Conservation (phyloP, 2,113 vertebrate species). For the Xerus inauris region DNA sequence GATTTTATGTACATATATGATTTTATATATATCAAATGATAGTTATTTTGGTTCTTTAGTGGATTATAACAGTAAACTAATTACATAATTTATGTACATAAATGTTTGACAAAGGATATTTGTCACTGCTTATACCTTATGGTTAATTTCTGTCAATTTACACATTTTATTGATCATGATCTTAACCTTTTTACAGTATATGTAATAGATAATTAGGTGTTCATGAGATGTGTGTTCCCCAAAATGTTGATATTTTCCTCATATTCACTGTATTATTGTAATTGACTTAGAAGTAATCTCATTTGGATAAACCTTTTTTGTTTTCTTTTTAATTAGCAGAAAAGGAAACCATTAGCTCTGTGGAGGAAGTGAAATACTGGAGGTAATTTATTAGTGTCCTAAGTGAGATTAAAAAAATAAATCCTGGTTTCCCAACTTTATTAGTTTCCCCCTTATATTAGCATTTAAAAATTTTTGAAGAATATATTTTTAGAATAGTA, state of each 20-base stretch:
- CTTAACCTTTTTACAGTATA: conserved; percentile 10
- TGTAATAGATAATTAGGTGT: conserved; percentile 19
- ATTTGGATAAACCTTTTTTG: background rate
- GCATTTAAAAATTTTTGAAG: conserved; percentile 7
- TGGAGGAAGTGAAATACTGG: background rate
- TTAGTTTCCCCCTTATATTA: background rate
- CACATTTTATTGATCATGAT: conserved; percentile 29
- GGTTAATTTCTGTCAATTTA: background rate
- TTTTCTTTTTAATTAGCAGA: conserved; percentile 45
- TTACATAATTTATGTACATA: background rate
- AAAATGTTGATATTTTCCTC: conserved; percentile 15
- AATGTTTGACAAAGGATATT: background rate
- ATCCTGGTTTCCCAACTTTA: background rate
- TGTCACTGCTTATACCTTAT: background rate
- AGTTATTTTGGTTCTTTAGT: conserved; percentile 41
- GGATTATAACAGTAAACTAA: conserved; percentile 32
- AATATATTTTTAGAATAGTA: background rate
- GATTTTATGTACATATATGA: background rate
- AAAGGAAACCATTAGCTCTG: background rate
- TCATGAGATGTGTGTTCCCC: background rate
- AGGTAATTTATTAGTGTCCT: conserved; percentile 29
- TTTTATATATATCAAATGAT: background rate
- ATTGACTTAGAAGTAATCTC: background rate
- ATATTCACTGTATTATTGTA: background rate
- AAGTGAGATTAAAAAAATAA: conserved; percentile 51